phyloP scores from a whole-genome alignment of 2,888 invertebrate genomes.

The Nomada hirtipes region DNA sequence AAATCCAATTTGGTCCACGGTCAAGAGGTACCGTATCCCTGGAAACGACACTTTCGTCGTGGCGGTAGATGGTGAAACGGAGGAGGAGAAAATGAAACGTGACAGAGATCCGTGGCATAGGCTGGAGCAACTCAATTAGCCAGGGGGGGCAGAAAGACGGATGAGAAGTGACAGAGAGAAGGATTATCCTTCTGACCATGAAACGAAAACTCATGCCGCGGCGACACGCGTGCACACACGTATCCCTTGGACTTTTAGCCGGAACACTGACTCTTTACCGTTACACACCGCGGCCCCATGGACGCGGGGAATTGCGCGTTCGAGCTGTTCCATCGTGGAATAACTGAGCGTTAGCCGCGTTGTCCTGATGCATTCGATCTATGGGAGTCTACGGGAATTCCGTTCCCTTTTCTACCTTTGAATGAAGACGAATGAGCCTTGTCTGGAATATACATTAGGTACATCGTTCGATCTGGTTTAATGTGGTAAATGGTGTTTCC shows the following conservation, averaged over 20 bases:
- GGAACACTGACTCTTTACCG: slow-evolving; percentile 76
- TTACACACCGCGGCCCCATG: slow-evolving; percentile 68
- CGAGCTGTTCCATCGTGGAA: background rate
- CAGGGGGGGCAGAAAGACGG: slow-evolving; percentile 71
- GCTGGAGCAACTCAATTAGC: slow-evolving; percentile 72
- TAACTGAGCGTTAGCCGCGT: background rate
- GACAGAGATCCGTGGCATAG: slow-evolving; percentile 61
- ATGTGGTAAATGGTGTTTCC: too few relatives aligned
- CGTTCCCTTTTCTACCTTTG: background rate
- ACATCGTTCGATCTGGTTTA: background rate
- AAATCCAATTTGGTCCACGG: slow-evolving; percentile 62
- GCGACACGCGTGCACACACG: slow-evolving; percentile 56
- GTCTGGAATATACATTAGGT: background rate
- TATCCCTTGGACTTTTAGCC: slow-evolving; percentile 70
- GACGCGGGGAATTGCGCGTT: slow-evolving; percentile 7
- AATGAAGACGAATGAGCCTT: background rate
- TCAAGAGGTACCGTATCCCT: slow-evolving; percentile 35
- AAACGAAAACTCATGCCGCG: slow-evolving; percentile 77
- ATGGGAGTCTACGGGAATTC: background rate
- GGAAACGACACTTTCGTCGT: slow-evolving; percentile 58
- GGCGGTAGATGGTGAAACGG: slow-evolving; percentile 20
- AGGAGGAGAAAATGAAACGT: slow-evolving; percentile 45
- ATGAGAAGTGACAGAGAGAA: slow-evolving; percentile 76
- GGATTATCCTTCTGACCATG: slow-evolving; percentile 76
- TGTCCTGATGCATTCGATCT: slow-evolving; percentile 1